phyloP scores from a whole-genome alignment of 2,797 vertebrate genomes.

The Acipenser transmontanus region DNA sequence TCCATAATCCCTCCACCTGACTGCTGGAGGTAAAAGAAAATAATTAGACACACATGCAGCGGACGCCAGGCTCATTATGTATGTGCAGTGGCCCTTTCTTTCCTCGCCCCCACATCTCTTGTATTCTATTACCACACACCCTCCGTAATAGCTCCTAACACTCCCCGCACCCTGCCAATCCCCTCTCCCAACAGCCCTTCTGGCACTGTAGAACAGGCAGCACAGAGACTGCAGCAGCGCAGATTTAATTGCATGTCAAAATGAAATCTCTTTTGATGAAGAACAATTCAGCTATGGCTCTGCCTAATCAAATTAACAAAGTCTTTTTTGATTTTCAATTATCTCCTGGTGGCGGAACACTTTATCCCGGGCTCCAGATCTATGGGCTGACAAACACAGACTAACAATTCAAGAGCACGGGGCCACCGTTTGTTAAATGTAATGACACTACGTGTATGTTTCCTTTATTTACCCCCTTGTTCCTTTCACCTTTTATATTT shows the following conservation, averaged over 20 bases:
- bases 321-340: slow-evolving; percentile 91
- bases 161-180: neutral
- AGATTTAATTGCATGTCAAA: slow-evolving; percentile 81
- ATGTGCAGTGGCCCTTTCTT: neutral
- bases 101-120: slow-evolving; percentile 4
- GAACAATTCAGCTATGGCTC: slow-evolving; percentile 71
- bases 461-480: slow-evolving; percentile 4
- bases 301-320: slow-evolving; percentile 88
- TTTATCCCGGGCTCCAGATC: slow-evolving; percentile 48
- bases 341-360: slow-evolving; percentile 63
- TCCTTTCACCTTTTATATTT: neutral
- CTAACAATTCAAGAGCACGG: slow-evolving; percentile 14
- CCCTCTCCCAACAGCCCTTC: neutral
- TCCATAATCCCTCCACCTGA: neutral
- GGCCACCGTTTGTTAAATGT: slow-evolving; percentile 3
- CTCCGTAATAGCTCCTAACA: slow-evolving; percentile 23
- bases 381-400: slow-evolving; percentile 34
- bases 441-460: neutral
- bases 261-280: slow-evolving; percentile 84
- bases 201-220: slow-evolving; percentile 19
- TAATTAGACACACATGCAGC: neutral
- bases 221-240: slow-evolving; percentile 42
- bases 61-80: slow-evolving; percentile 5
- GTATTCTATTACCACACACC: slow-evolving; percentile 24
- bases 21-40: neutral